A percentile compares a stretch with the other conserved stretches of the same genome.
phyloP scores from a whole-genome alignment of 92 coral and sea anemone genomes.

The Virgularia gustaviana region DNA sequence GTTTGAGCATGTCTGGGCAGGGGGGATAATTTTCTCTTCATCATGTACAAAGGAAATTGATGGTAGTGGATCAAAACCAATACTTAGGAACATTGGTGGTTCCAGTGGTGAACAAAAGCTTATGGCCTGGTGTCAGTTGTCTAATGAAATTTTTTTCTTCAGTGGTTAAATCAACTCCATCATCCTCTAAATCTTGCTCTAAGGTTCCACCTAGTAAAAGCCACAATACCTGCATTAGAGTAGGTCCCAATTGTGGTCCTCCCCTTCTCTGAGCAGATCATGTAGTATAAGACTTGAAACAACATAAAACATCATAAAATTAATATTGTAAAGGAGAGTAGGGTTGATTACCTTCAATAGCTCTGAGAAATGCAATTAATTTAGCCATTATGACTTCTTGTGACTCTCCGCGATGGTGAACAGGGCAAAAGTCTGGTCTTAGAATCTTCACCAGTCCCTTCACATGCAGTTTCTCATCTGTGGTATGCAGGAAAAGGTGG shows the following conservation, averaged over 20 bases:
- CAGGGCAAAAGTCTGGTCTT: neutral
- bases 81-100: slow-evolving; percentile 40
- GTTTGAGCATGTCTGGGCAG: slow-evolving; percentile 56
- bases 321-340: too few species aligned
- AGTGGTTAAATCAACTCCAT: slow-evolving; percentile 41
- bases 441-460: slow-evolving; percentile 16
- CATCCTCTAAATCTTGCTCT: slow-evolving; percentile 50
- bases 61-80: slow-evolving; percentile 58
- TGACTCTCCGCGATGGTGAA: neutral
- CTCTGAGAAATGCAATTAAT: neutral
- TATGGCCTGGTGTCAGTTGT: slow-evolving; percentile 44
- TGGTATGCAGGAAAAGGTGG: neutral
- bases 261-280: too few species aligned
- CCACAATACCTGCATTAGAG: too few species aligned
- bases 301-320: too few species aligned
- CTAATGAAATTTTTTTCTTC: slow-evolving; percentile 41
- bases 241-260: too few species aligned
- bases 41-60: slow-evolving; percentile 56
- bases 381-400: neutral
- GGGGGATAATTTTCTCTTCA: slow-evolving; percentile 48
- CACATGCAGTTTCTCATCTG: slow-evolving; percentile 32
- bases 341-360: neutral
- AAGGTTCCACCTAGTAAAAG: slow-evolving; percentile 51
- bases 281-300: too few species aligned
- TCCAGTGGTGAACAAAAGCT: slow-evolving; percentile 55